Evolutionary conservation across 2,888 invertebrate genomes (phyloP), one percentile per base, ranked within the genome.

Genomic region (Drosophila falleni): DNA sequence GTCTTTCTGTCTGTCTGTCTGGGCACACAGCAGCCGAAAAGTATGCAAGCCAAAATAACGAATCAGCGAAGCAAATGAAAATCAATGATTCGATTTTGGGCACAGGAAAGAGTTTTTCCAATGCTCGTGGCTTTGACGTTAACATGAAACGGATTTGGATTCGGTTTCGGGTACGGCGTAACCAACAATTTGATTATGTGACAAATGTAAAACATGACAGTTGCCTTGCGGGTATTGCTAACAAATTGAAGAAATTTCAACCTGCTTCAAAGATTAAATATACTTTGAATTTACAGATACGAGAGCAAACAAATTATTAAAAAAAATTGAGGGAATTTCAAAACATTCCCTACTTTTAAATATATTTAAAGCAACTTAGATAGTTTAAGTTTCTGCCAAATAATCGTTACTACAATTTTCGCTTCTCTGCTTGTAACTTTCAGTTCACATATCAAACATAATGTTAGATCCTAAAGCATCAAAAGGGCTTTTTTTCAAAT

Each of bases 61-160:
- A 69, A 67, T 63, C 69, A 53, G 59, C 66, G 64, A 80, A 67
- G 55, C 68, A 81, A 76, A 74, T 70, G 75, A 71, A 87, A 86
- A 86, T 87, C 87, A 85, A 86, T 87, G 79, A 79, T 85, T 87
- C 78, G 79, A 78, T 82, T 85, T 69, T 50, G 60, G 60, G 53
- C 41, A n/a, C 49, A 39, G 37, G 35, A 53, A 53, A 47, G 41
- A 68, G 67, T 47, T n/a, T n/a, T n/a, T 64, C 59, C 29, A 13
- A 41, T 46, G 35, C 37, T 46, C 35, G 46, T 13, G 15, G 19
- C 6, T 23, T 23, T n/a, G 44, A 35, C 53, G 29, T 51, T 37
- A 26, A 59, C 74, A 68, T 63, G 51, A 44, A 50, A 39, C 64
- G 66, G 51, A 56, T 60, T 50, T 61, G 66, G 51, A 56, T 60